phyloP scores from a whole-genome alignment of 2,797 vertebrate species.

The Thunnus albacares region DNA sequence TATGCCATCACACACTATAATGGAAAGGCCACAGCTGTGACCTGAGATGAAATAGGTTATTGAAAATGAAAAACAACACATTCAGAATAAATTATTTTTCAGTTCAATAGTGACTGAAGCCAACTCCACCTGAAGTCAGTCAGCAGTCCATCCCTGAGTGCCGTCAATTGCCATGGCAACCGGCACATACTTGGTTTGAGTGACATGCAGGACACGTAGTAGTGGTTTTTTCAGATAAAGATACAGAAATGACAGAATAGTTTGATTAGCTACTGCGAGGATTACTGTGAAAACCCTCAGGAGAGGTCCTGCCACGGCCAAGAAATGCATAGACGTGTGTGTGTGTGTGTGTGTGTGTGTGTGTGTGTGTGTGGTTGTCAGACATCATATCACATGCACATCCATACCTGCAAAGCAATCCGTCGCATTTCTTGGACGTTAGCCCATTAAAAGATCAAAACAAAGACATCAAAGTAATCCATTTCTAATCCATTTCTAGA shows the following conservation, averaged over 20 bases:
- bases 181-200: neutral
- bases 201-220: constrained; percentile 4
- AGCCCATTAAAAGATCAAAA: neutral
- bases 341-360: neutral
- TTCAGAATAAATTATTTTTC: neutral
- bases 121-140: neutral
- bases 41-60: neutral
- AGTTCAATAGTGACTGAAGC: neutral
- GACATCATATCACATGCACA: neutral
- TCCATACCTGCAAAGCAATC: neutral
- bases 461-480: neutral
- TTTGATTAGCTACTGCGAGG: neutral
- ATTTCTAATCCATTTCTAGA: neutral
- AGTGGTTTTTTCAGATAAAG: constrained; percentile 2
- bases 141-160: neutral
- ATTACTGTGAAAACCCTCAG: neutral
- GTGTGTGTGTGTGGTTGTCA: neutral
- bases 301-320: neutral
- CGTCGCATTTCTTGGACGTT: neutral
- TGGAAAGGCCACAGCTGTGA: neutral
- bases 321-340: neutral
- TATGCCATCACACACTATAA: too few species aligned
- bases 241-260: neutral
- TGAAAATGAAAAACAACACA: neutral
- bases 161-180: constrained; percentile 8